Conservation (phyloP, 2,888 invertebrate species). For the Drosophila gaucha region DNA sequence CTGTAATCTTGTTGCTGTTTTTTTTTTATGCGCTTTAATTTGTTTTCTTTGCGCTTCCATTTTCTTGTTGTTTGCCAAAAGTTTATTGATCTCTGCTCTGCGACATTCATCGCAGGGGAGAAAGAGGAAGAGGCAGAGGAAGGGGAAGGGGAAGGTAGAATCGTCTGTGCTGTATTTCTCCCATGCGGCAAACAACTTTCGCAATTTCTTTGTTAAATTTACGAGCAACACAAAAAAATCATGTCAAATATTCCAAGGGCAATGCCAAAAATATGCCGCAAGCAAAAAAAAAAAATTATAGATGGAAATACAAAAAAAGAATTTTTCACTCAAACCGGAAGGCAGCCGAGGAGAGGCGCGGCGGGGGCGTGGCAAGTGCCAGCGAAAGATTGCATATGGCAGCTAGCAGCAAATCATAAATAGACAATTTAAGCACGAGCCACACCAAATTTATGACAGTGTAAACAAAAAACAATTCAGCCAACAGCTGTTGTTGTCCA, state of each 20-base stretch:
- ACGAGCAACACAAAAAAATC: slow-evolving; percentile 46
- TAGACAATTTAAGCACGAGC: slow-evolving; percentile 57
- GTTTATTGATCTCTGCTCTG: slow-evolving; percentile 73
- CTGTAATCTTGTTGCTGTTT: slow-evolving; percentile 57
- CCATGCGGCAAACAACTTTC: slow-evolving; percentile 48
- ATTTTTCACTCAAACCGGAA: slow-evolving; percentile 55
- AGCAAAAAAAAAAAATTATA: slow-evolving; percentile 28
- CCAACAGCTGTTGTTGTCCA: slow-evolving; percentile 67
- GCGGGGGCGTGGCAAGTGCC: neutral
- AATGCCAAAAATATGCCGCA: slow-evolving; percentile 65
- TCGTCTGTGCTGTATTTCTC: slow-evolving; percentile 3
- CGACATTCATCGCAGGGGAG: slow-evolving; percentile 35
- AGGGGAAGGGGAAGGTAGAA: slow-evolving; percentile 13
- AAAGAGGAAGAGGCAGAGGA: neutral
- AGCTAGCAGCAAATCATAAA: slow-evolving; percentile 52
- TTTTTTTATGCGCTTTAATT: slow-evolving; percentile 60
- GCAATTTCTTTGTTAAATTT: slow-evolving; percentile 60
- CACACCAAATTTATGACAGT: slow-evolving; percentile 53
- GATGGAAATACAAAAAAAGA: slow-evolving; percentile 29
- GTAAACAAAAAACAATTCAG: slow-evolving; percentile 37
- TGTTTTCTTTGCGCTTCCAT: slow-evolving; percentile 74
- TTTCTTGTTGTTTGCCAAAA: slow-evolving; percentile 79
- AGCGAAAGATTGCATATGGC: slow-evolving; percentile 65
- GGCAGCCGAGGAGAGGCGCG: neutral
- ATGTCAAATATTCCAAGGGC: slow-evolving; percentile 78